Percentiles rank a stretch among this genome's conserved stretches.
phyloP scores from a whole-genome alignment of 2,797 vertebrate genomes.

The Sus cebifrons region DNA sequence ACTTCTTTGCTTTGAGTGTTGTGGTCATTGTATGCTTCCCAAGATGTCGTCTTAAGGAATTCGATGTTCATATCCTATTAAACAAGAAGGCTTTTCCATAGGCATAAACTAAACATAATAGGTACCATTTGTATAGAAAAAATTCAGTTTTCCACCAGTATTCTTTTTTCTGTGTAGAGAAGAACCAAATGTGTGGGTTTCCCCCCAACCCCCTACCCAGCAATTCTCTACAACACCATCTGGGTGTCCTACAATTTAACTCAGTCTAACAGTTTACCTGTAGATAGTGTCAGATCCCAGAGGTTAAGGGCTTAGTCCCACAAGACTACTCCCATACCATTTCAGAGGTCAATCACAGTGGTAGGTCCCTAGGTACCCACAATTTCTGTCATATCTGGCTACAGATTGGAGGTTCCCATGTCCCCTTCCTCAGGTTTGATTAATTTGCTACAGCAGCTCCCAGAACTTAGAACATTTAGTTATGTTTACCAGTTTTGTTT shows the following conservation, averaged over 20 bases:
- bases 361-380: neutral
- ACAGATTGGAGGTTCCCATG: neutral
- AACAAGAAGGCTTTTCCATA: constrained; percentile 46
- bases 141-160: neutral
- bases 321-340: neutral
- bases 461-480: neutral
- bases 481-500: neutral
- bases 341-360: neutral
- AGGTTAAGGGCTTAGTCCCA: neutral
- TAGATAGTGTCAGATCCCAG: neutral
- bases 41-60: constrained; percentile 42
- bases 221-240: neutral
- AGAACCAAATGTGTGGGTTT: neutral
- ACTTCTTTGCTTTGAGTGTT: constrained; percentile 40
- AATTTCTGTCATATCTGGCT: neutral
- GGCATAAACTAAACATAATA: constrained; percentile 29
- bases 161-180: constrained; percentile 5
- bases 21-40: constrained; percentile 30
- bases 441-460: constrained; percentile 3
- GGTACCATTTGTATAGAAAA: constrained; percentile 13
- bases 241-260: neutral
- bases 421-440: neutral
- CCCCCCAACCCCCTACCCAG: neutral
- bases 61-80: constrained; percentile 50
- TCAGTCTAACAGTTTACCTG: neutral